Evolutionary conservation across 2,797 vertebrate genomes (phyloP).

Genomic region (Diglossa cyanea): DNA sequence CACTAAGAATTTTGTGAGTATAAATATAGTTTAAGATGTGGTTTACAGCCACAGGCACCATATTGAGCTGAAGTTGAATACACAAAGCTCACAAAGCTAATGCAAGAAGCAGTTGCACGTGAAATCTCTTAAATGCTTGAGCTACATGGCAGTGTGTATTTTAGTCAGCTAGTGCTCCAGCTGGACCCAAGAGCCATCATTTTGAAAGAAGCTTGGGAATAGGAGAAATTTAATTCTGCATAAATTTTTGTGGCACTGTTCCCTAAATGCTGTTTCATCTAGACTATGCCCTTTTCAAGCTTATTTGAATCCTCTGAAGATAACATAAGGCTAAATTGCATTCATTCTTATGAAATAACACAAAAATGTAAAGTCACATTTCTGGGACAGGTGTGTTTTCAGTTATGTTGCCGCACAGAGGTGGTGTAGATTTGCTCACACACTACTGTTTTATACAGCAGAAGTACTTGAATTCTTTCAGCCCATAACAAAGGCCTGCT

Average conservation of each 20-base stretch:
- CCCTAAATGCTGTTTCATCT: not conserved
- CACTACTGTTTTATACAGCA: not conserved
- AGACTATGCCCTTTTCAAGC: not conserved
- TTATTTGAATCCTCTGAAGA: not conserved
- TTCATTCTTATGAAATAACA: not conserved
- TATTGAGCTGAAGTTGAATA: not conserved
- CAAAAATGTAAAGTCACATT: not conserved
- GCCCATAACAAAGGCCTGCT: not conserved
- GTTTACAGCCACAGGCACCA: not conserved
- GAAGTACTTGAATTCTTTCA: not conserved
- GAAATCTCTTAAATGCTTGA: not conserved
- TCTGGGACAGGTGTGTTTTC: not conserved
- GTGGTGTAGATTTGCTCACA: not conserved
- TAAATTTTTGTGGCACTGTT: not conserved
- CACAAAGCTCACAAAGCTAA: not conserved
- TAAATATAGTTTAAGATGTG: not conserved
- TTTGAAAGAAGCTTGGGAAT: not conserved
- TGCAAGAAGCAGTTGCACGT: not conserved
- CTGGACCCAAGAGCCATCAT: not conserved
- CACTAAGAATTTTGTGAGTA: not conserved
- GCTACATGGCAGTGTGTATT: not conserved
- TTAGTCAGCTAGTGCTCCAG: not conserved
- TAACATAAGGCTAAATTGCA: not conserved
- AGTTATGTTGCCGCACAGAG: not conserved
- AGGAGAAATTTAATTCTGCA: not conserved